Base-by-base conservation (phyloP, 2,888 invertebrate genomes). In the Leptopilina syphax region DNA sequence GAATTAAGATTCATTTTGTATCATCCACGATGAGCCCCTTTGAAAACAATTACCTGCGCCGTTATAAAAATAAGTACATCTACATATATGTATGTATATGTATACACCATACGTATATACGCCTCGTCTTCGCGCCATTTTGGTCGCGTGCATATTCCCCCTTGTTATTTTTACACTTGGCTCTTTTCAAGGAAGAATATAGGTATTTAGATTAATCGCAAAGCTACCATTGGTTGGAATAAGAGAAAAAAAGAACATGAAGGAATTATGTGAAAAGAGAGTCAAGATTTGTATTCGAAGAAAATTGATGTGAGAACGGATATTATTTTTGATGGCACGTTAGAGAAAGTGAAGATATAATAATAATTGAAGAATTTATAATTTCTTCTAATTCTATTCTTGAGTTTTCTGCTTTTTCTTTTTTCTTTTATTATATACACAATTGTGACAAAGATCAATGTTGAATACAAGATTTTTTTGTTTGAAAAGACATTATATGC, bases 111-210 rank as follows among this genome's bases (percentile, higher is more conserved):
- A 18, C 18, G 18, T 47, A 47, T 47, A 10, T 50, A 57, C 78
- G 78, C 57, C 67, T 65, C 50, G 63, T 78, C 65, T 54, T 60
- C 66, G 77, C 77, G 78, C 80, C 87, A 85, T 78, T 82, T 82
- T 79, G 80, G 81, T 84, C 85, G 87, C 87, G 87, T 86, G 87
- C 86, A 85, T 34, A 34, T 86, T 83, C 80, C 81, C 82, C 83
- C 84, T 70, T 81, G 85, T 81, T 76, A 79, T 67, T 81, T 76
- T 76, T 67, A 77, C 76, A 79, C 67, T 79, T 77, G 47, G 24
- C 66, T 63, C 60, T 77, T 63, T 76, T 8, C 67, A 73, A 57
- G 13, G 54, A 34, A 57, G 73, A 73, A 73, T 73, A 73, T 73
- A 73, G 73, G 73, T 73, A 73, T 73, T 73, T 73, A 73, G 73